These are phyloP conservation scores for Phyllotreta striolata DNA, from an alignment of 2,888 invertebrate species.

Conservation along the genomic window DNA sequence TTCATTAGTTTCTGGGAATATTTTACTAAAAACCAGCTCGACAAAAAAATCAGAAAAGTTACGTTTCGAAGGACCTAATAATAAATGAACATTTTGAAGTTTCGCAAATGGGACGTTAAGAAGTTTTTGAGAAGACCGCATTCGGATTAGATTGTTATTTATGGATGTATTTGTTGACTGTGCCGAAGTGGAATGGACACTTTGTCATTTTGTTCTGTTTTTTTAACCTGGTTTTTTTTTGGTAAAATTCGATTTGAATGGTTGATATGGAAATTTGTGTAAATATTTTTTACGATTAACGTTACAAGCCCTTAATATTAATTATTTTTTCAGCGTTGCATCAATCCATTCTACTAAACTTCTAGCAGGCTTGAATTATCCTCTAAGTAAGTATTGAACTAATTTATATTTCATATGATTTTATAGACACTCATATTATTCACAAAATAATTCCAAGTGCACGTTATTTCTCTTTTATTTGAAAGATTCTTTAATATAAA, in stretches of 20 bases:
- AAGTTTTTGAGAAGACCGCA: constrained; percentile 24
- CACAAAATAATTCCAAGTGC: no score
- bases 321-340: not conserved
- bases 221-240: constrained; percentile 3
- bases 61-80: constrained; percentile 15
- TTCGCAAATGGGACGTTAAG: constrained; percentile 25
- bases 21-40: constrained; percentile 15
- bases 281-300: constrained; percentile 2
- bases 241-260: constrained; percentile 8
- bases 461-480: no score
- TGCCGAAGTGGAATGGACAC: constrained; percentile 7
- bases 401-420: no score
- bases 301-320: no score
- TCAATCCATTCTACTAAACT: not conserved
- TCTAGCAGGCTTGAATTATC: no score
- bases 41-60: constrained; percentile 16
- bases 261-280: no score
- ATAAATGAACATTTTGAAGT: constrained; percentile 22
- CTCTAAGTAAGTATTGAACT: no score
- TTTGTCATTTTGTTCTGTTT: constrained; percentile 19
- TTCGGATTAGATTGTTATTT: constrained; percentile 21
- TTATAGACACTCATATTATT: no score
- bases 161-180: constrained; percentile 25
- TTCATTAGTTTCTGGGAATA: constrained; percentile 32
- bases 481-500: no score